Evolutionary conservation across 2,113 vertebrate genomes (phyloP), one percentile per base, ranked within the genome.

Genomic region (Alexandromys fortis): DNA sequence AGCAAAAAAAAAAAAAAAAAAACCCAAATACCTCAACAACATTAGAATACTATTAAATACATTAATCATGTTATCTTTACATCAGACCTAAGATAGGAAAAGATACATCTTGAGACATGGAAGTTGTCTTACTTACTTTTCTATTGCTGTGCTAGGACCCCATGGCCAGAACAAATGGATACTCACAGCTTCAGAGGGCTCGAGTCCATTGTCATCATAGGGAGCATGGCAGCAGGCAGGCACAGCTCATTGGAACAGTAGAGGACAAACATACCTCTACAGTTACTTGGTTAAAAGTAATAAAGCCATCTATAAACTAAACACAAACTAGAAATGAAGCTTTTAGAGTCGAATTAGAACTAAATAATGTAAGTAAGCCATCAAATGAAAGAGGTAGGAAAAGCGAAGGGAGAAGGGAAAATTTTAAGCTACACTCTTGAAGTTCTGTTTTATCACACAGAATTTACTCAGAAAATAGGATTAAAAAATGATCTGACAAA

Each of bases 261-360:
- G 95, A 79, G 24, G 87, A 94, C 24, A 98, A 96, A 96, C 96
- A 97, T 88, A 93, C 75, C 87, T 89, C 12, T 86, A 89, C 70
- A 87, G 91, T 97, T 96, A 82, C 13, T 63, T 61, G 65, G 45
- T 68, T 82, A 42, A 94, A 94, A 26, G 75, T 76, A 94, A 95
- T 78, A 33, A 89, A 83, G n/a, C 97, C 94, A 89, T 94, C 87
- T 97, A 97, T 94, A 93, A 52, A 91, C 85, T 95, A 98, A 96
- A 97, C 38, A 94, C 79, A 97, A 97, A 95, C 30, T 72, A 96
- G 77, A 98, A 97, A 97, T 58, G 77, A 94, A 94, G 98, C 97
- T 95, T 97, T 96, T 94, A 97, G 65, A 95, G 89, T 97, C 78
- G 96, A 97, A 97, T 67, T 96, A 90, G 98, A 90, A 94, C 89